Conservation (phyloP, 2,888 invertebrate species). For the Ectropis crepuscularia region DNA sequence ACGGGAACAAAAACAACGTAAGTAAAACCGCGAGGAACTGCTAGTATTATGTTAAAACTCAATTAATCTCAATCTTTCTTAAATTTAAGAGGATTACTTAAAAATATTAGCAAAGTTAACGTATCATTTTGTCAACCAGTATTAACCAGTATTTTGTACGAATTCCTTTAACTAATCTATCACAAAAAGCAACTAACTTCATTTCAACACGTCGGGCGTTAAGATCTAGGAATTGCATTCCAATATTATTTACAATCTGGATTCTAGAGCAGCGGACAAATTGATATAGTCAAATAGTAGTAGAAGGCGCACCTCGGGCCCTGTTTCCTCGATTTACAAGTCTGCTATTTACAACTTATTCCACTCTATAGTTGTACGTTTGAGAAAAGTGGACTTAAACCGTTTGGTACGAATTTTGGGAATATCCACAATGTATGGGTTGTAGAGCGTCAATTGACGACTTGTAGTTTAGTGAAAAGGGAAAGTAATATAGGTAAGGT, state of each 20-base stretch:
- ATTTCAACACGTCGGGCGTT: constrained; percentile 21
- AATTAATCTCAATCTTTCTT: too few relatives aligned
- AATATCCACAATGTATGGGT: too few relatives aligned
- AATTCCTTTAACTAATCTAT: constrained; percentile 4
- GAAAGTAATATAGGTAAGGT: not conserved
- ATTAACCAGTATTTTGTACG: not conserved
- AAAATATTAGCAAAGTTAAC: not conserved
- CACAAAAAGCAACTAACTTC: constrained; percentile 15
- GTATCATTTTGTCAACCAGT: not conserved
- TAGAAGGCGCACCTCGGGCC: constrained; percentile 5
- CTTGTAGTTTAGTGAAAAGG: not conserved
- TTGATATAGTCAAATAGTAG: constrained; percentile 21
- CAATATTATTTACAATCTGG: constrained; percentile 12
- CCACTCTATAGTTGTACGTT: too few relatives aligned
- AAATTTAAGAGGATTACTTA: not conserved
- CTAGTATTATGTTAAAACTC: too few relatives aligned
- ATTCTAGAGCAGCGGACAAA: constrained; percentile 23
- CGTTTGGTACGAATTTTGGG: too few relatives aligned
- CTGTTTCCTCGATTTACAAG: constrained; percentile 11
- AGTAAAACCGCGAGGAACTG: too few relatives aligned
- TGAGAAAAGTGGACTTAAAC: too few relatives aligned
- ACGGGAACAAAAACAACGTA: too few relatives aligned
- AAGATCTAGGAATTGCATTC: constrained; percentile 20
- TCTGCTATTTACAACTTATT: not conserved
- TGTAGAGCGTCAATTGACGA: too few relatives aligned